These are phyloP conservation scores for Drosophila parthenogenetica DNA, from an alignment of 2,888 invertebrate species.

Conservation along the genomic window DNA sequence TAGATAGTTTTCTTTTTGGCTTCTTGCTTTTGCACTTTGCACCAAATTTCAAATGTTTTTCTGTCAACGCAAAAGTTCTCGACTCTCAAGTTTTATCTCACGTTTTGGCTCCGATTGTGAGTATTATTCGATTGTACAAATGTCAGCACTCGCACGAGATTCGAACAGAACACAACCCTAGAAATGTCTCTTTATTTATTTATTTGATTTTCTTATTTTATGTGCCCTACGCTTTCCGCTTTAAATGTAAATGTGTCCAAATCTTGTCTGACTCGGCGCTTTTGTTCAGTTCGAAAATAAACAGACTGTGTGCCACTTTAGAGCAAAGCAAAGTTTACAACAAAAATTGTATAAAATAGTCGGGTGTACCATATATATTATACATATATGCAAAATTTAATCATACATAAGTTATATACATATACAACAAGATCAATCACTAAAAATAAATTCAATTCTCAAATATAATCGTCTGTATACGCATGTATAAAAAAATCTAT, in stretches of 20 bases:
- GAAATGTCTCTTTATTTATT: constrained; percentile 25
- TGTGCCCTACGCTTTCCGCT: constrained; percentile 11
- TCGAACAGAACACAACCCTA: constrained; percentile 21
- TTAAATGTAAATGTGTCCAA: constrained; percentile 33
- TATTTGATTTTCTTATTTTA: constrained; percentile 19
- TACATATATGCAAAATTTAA: constrained; percentile 21
- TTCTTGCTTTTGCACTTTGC: constrained; percentile 51
- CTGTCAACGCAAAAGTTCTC: constrained; percentile 46
- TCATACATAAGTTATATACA: constrained; percentile 12
- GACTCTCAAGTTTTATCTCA: constrained; percentile 36
- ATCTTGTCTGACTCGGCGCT: constrained; percentile 68
- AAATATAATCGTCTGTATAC: constrained; percentile 51
- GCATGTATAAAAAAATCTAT: constrained; percentile 46
- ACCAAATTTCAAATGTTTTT: constrained; percentile 37
- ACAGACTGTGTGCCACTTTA: constrained; percentile 79
- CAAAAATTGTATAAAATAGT: constrained; percentile 58
- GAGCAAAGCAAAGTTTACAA: constrained; percentile 68
- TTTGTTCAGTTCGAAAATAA: constrained; percentile 78
- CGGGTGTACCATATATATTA: constrained; percentile 18
- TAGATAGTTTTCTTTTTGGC: neutral
- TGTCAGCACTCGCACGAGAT: constrained; percentile 71
- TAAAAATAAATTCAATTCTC: constrained; percentile 74
- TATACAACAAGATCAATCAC: constrained; percentile 62
- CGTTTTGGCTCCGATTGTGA: constrained; percentile 50
- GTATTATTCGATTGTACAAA: constrained; percentile 51